A percentile compares a stretch with the other conserved stretches of the same genome.
Conservation (phyloP, 2,888 invertebrate species). For the Clusia tigrina region DNA sequence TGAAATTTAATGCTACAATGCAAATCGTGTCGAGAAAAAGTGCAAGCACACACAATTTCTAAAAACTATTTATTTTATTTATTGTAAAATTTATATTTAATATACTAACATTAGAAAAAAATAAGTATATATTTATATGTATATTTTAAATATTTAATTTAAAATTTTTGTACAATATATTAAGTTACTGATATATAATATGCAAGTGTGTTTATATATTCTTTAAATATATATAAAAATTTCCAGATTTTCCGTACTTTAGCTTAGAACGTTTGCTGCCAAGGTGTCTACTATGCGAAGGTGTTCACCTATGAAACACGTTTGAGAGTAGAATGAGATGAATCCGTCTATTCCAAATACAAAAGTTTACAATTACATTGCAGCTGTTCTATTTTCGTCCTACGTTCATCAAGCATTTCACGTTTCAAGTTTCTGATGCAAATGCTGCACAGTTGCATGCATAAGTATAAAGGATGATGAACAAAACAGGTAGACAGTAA, state of each 20-base stretch:
- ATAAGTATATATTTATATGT: slow-evolving; percentile 34
- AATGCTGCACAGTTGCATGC: too few species aligned
- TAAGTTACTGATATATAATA: slow-evolving; percentile 43
- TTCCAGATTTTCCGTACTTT: background rate
- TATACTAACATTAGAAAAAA: slow-evolving; percentile 6
- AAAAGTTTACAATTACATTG: slow-evolving; percentile 4
- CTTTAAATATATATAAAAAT: slow-evolving; percentile 36
- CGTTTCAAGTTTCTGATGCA: background rate
- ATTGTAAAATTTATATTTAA: slow-evolving; percentile 7
- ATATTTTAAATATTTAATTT: slow-evolving; percentile 18
- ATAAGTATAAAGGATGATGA: too few species aligned
- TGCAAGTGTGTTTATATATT: slow-evolving; percentile 33
- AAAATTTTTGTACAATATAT: slow-evolving; percentile 54
- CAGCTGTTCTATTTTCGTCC: slow-evolving; percentile 1
- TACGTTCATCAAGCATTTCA: too few species aligned
- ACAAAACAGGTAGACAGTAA: too few species aligned
- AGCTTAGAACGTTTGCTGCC: background rate
- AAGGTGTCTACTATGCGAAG: too few species aligned
- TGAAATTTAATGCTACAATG: slow-evolving; percentile 37
- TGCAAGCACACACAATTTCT: slow-evolving; percentile 45
- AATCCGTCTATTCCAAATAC: background rate
- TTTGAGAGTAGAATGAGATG: background rate
- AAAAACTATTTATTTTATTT: slow-evolving; percentile 5
- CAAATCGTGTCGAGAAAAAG: slow-evolving; percentile 46
- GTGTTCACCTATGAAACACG: too few species aligned